phyloP scores from a whole-genome alignment of 2,113 vertebrate species.

The Tragelaphus scriptus region DNA sequence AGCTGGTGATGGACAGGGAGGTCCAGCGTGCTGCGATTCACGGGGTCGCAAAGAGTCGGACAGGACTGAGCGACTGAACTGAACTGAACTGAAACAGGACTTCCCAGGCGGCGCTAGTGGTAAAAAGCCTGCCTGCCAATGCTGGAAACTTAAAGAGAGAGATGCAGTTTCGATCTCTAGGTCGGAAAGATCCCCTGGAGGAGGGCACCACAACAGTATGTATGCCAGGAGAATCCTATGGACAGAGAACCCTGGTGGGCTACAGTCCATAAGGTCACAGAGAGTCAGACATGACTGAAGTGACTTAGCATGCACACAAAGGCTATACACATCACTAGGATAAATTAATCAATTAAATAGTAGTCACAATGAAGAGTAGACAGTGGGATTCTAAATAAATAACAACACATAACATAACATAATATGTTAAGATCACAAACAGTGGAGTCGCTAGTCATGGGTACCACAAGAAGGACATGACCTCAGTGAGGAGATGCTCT shows the following conservation, averaged over 20 bases:
- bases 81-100: not conserved
- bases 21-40: no score
- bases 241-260: not conserved
- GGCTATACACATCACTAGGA: not conserved
- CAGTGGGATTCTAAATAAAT: not conserved
- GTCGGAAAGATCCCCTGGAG: rapidly evolving
- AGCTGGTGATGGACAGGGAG: no score
- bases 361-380: not conserved
- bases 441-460: not conserved
- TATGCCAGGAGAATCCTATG: not conserved
- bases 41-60: no score
- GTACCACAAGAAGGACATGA: not conserved
- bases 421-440: not conserved
- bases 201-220: not conserved
- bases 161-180: not conserved
- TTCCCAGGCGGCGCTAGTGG: not conserved
- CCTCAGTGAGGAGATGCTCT: not conserved
- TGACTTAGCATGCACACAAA: not conserved
- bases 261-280: not conserved
- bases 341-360: not conserved
- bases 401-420: not conserved
- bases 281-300: not conserved
- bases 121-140: not conserved
- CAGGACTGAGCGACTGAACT: no score
- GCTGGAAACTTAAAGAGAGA: not conserved